Base-by-base conservation (phyloP, 2,888 invertebrate genomes). In the Elaeidobius kamerunicus region DNA sequence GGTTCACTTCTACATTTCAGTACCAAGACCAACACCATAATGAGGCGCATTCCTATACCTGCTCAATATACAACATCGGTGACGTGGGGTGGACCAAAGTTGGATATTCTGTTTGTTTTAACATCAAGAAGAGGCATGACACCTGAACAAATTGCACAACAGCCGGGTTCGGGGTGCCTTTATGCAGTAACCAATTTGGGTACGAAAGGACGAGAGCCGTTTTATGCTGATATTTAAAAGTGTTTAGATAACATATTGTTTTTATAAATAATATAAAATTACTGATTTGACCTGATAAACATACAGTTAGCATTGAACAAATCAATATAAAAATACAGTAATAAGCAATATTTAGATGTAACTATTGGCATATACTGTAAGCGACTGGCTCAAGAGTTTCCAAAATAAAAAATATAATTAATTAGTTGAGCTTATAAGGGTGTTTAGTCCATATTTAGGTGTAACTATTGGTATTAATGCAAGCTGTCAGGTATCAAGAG, bases 101-200 rank as follows among this genome's bases (percentile, higher is more conserved):
- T 78, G 17, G 78, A 82, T 54, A 75, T 77, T 46, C 69, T 85
- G 16, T 85, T 77, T 61, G 81, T 83, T 1, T 85, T 85, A 1
- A 76, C 78, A 1, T 76, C 78, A 2, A 60, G 64, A 48, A 62
- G 57, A 52, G 35, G 48, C 16, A 50, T 69, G 20, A 63, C 52
- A 28, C 55, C 56, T 1, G 54, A 59, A 30, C 63, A 68, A 50
- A 60, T 61, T 38, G 52, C 65, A 39, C 46, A 62, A 6, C 71
- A 75, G 58, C 74, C 76, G 0, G 59, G 68, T 3, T 76, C 79
- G 12, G 79, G 80, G 34, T 69, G 69, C 14, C 58, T 77, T 34
- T 71, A 67, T 56, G 70, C 67, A 27, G 41, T 71, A 16, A 63
- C 61, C 1, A 63, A 65, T 45, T 62, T 70, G 41, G 65, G 65